Base-by-base conservation (phyloP, 2,888 invertebrate genomes). In the Eulithis testata region DNA sequence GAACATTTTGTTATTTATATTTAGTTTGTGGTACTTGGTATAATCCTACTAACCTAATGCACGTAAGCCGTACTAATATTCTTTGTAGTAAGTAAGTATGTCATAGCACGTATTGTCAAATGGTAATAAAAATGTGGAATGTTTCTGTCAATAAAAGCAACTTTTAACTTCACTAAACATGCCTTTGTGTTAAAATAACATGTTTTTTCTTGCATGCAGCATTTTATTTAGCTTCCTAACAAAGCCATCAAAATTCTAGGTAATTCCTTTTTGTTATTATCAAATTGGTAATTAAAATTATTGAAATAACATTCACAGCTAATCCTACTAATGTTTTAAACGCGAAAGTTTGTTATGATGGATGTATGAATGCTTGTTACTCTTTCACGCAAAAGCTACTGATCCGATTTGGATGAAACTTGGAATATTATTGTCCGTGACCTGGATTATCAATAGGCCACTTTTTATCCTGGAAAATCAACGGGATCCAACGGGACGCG, bases 201-300 rank as follows among this genome's bases (percentile, higher is more conserved):
- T 54, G 5, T 37, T 57, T 55, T 57, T 45, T 59, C 49, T 59
- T 57, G 70, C 73, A 71, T 72, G 76, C 68, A 66, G 66, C 65
- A 68, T 74, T 66, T 71, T 68, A 68, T 67, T 72, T 59, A 37
- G 60, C 65, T 57, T 59, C 58, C 63, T 63, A 60, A 52, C 56
- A 57, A 61, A 31, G 37, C 45, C 49, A 56, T 14, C 49, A 47
- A 55, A 55, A 50, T 43, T 36, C 3, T 63, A 68, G 71, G 73
- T 72, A 62, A 71, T 65, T 68, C 52, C 60, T 37, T 58, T 63
- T 40, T 40, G 9, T 40, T 40, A 40, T 11, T 5, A 40, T 31
- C 3, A 31, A 31, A 40, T 11, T 6, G 0, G 9, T 40, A 9
- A 40, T 40, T 40, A 11, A 11, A 40, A 40, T 40, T 4, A 7